These are phyloP conservation scores for Incurvaria masculella DNA, from an alignment of 2,888 invertebrate species.

Conservation along the genomic window DNA sequence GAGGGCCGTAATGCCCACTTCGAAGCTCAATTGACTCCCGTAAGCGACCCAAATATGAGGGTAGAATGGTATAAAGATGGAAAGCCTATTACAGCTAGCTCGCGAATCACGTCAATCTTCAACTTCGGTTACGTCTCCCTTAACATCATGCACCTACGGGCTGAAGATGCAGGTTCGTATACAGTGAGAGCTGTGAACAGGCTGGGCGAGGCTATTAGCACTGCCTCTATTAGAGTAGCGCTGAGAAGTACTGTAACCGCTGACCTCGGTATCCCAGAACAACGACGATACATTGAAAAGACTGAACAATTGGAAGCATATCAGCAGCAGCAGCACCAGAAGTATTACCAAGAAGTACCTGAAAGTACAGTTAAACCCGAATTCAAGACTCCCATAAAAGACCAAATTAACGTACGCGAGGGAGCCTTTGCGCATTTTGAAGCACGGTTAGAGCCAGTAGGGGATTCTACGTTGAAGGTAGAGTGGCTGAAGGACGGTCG, in stretches of 20 bases:
- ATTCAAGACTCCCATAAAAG: conserved; percentile 86
- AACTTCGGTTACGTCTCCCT: conserved; percentile 99
- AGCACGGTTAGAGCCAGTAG: conserved; percentile 89
- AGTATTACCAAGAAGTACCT: conserved; percentile 74
- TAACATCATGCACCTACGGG: conserved; percentile 97
- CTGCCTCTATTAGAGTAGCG: conserved; percentile 71
- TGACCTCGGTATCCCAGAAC: conserved; percentile 87
- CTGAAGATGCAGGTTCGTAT: conserved; percentile 96
- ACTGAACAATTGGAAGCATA: conserved; percentile 90
- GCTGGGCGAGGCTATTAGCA: conserved; percentile 86
- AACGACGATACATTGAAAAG: conserved; percentile 87
- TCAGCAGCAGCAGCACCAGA: conserved; percentile 76
- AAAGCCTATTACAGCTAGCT: conserved; percentile 92
- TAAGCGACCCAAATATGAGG: conserved; percentile 90
- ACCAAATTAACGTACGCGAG: conserved; percentile 83
- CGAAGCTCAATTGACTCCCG: conserved; percentile 88
- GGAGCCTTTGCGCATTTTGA: conserved; percentile 95
- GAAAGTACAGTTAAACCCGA: conserved; percentile 79
- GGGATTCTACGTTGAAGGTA: conserved; percentile 84
- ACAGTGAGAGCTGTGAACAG: conserved; percentile 89
- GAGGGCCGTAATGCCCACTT: conserved; percentile 92
- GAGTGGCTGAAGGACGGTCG: conserved; percentile 93
- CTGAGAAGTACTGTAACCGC: conserved; percentile 80
- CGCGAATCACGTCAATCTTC: conserved; percentile 95
- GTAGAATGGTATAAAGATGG: conserved; percentile 97